These are phyloP conservation scores for Ernsta delagoae DNA, from an alignment of 2,888 invertebrate genomes.

Conservation along the genomic window DNA sequence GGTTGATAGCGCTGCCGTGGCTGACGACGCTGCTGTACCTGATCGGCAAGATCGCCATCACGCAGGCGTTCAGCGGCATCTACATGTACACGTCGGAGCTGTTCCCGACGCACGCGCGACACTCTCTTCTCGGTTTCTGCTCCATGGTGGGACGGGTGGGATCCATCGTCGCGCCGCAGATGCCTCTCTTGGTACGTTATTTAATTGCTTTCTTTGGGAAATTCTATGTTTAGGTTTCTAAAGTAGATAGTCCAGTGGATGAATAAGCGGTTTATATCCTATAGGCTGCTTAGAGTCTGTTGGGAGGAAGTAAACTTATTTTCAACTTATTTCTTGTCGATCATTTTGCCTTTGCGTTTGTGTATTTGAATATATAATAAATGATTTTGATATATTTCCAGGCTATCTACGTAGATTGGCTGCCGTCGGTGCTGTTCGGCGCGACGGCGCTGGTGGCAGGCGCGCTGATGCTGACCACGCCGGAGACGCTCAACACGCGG, in stretches of 20 bases:
- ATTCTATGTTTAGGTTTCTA: too few relatives aligned
- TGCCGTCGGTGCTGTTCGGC: conserved; percentile 86
- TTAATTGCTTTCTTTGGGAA: not conserved
- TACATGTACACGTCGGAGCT: conserved; percentile 90
- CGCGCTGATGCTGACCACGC: conserved; percentile 84
- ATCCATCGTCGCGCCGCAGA: conserved; percentile 90
- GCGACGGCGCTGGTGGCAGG: conserved; percentile 82
- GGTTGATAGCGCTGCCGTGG: conserved; percentile 61
- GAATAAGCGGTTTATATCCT: too few relatives aligned
- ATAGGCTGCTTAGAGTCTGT: too few relatives aligned
- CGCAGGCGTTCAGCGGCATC: conserved; percentile 87
- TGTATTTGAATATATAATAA: too few relatives aligned
- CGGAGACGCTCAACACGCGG: conserved; percentile 86
- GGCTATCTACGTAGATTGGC: conserved; percentile 79
- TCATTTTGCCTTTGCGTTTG: too few relatives aligned
- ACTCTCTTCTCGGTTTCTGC: too few relatives aligned
- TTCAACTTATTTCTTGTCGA: too few relatives aligned
- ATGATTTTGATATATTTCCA: too few relatives aligned
- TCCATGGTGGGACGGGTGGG: conserved; percentile 78
- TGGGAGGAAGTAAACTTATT: too few relatives aligned
- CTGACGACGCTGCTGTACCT: conserved; percentile 80
- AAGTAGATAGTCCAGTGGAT: too few relatives aligned
- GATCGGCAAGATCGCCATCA: conserved; percentile 87
- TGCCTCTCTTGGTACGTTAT: conserved; percentile 85
- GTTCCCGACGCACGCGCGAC: conserved; percentile 76